These are phyloP conservation scores for Caenorhabditis macrosperma DNA, from an alignment of 2,888 invertebrate genomes.

Conservation along the genomic window DNA sequence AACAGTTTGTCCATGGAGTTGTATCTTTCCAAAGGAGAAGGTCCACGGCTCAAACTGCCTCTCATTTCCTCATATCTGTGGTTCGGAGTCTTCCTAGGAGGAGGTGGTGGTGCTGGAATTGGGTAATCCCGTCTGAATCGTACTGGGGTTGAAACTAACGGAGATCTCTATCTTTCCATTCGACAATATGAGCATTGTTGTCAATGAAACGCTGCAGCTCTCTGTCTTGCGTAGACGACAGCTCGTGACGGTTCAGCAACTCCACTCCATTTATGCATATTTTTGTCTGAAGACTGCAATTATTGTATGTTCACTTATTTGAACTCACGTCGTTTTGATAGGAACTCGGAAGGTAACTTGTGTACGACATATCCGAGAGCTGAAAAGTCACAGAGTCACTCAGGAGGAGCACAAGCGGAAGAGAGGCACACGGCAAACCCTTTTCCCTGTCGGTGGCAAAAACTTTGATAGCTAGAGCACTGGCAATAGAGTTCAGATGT, in stretches of 20 bases:
- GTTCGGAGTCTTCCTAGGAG: slow-evolving; percentile 35
- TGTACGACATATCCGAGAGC: slow-evolving; percentile 47
- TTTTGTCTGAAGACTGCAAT: slow-evolving; percentile 69
- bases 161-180: slow-evolving; percentile 63
- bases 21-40: slow-evolving; percentile 49
- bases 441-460: slow-evolving; percentile 25
- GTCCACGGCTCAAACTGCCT: slow-evolving; percentile 57
- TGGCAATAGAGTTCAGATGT: slow-evolving; percentile 51
- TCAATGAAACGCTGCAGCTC: slow-evolving; percentile 71
- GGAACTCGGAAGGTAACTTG: slow-evolving; percentile 42
- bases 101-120: slow-evolving; percentile 32
- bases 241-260: slow-evolving; percentile 75
- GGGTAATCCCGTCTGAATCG: background rate
- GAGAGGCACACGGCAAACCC: slow-evolving; percentile 18
- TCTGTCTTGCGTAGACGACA: slow-evolving; percentile 75
- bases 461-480: slow-evolving; percentile 45
- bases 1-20: slow-evolving; percentile 47
- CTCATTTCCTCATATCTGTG: slow-evolving; percentile 58
- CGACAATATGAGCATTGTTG: slow-evolving; percentile 65
- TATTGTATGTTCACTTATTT: background rate
- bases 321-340: slow-evolving; percentile 50
- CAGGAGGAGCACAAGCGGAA: slow-evolving; percentile 1
- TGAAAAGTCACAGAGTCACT: background rate
- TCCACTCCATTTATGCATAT: slow-evolving; percentile 78
- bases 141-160: slow-evolving; percentile 27